These are phyloP conservation scores for Crioceris asparagi DNA, from an alignment of 2,888 invertebrate genomes.

Conservation along the genomic window DNA sequence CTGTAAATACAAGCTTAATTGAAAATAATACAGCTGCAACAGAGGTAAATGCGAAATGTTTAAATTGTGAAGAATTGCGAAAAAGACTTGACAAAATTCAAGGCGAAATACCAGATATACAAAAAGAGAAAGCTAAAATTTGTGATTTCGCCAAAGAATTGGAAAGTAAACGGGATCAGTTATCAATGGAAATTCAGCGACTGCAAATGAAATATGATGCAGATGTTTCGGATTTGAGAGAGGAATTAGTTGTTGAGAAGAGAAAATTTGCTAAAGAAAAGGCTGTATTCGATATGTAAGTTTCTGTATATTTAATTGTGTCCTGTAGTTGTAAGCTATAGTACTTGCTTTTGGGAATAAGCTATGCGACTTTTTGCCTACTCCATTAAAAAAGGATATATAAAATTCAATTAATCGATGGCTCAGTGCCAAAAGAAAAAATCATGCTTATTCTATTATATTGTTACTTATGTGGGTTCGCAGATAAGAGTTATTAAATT, in stretches of 20 bases:
- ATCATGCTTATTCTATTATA: no score
- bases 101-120: conserved; percentile 36
- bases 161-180: conserved; percentile 43
- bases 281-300: conserved; percentile 35
- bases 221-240: conserved; percentile 52
- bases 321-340: no score
- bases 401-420: no score
- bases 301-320: no score
- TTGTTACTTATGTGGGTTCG: no score
- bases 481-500: no score
- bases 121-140: conserved; percentile 40
- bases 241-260: conserved; percentile 50
- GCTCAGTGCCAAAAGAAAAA: no score
- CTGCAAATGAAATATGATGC: conserved; percentile 49
- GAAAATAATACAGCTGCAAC: conserved; percentile 4
- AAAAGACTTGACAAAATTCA: conserved; percentile 43
- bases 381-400: no score
- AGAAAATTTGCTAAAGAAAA: conserved; percentile 53
- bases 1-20: conserved; percentile 20
- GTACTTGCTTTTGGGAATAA: no score
- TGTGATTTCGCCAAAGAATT: conserved; percentile 38
- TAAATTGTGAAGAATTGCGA: conserved; percentile 16
- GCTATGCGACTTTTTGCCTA: no score
- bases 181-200: conserved; percentile 34
- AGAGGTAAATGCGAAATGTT: conserved; percentile 9